Conservation (phyloP, 2,888 invertebrate genomes). For the Lobophora halterata region DNA sequence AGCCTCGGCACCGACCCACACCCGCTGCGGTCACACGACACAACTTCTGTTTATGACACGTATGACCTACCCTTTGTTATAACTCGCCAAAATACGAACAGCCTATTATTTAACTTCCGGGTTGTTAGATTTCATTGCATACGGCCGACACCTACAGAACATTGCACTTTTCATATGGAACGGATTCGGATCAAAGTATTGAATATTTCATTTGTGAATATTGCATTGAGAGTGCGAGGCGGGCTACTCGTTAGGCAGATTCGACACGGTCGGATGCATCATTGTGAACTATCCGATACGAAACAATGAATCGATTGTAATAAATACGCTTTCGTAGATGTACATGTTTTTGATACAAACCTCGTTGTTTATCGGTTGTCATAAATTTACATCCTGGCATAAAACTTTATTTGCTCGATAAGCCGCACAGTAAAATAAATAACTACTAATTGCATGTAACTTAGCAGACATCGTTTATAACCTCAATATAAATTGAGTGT, state of each 20-base stretch:
- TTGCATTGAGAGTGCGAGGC: constrained; percentile 44
- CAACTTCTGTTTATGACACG: constrained; percentile 41
- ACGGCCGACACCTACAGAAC: constrained; percentile 39
- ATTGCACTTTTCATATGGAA: constrained; percentile 50
- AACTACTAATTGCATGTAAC: constrained; percentile 24
- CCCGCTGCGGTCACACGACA: constrained; percentile 42
- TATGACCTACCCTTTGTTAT: constrained; percentile 29
- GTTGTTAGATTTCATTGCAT: constrained; percentile 32
- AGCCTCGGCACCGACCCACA: constrained; percentile 36
- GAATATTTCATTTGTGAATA: constrained; percentile 64
- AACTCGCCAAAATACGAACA: constrained; percentile 14
- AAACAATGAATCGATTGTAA: constrained; percentile 41
- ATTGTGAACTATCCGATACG: constrained; percentile 25
- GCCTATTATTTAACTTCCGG: no score
- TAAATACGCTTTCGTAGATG: constrained; percentile 15
- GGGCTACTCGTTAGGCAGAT: constrained; percentile 31
- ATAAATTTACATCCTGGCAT: constrained; percentile 25
- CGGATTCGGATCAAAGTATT: constrained; percentile 49
- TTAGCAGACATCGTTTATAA: constrained; percentile 25
- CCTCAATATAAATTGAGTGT: constrained; percentile 13
- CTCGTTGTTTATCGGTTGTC: constrained; percentile 17
- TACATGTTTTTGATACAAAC: constrained; percentile 20
- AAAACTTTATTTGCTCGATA: constrained; percentile 21
- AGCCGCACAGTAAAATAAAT: constrained; percentile 19
- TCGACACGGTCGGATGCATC: constrained; percentile 26